phyloP scores from a whole-genome alignment of 2,113 vertebrate species.

The Cyprinus carpio region DNA sequence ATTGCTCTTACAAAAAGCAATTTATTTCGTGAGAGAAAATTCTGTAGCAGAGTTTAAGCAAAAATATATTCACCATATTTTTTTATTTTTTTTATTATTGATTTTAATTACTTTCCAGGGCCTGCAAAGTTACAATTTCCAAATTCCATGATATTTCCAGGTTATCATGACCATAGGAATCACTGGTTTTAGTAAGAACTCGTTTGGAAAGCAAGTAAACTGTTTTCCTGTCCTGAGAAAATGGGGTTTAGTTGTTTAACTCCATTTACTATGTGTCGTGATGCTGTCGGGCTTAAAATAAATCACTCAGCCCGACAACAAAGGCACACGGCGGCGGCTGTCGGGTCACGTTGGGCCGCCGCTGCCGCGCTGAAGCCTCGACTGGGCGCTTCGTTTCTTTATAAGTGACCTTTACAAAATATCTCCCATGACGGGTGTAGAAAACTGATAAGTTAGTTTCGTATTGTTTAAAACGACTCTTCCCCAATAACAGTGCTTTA shows the following conservation, averaged over 20 bases:
- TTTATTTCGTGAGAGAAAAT: too few species aligned
- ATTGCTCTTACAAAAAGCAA: background rate
- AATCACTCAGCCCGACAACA: constrained; percentile 35
- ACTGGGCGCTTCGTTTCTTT: background rate
- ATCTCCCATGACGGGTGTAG: background rate
- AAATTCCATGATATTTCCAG: background rate
- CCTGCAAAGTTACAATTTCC: background rate
- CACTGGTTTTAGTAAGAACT: background rate
- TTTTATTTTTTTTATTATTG: background rate
- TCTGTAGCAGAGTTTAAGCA: background rate
- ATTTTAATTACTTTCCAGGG: background rate
- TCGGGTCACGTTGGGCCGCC: constrained; percentile 22
- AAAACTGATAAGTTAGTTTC: background rate
- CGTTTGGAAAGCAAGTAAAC: background rate
- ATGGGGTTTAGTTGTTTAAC: background rate
- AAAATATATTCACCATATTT: background rate
- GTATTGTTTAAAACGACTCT: background rate
- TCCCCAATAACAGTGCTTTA: background rate
- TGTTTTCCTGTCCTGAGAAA: background rate
- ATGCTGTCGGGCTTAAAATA: constrained; percentile 13
- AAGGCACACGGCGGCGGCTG: constrained; percentile 10
- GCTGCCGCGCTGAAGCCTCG: background rate
- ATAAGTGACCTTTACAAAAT: background rate
- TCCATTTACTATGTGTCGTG: background rate
- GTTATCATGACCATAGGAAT: too few species aligned